Evolutionary conservation across 2,113 vertebrate genomes (phyloP).

Genomic region (Dermatemys mawii): DNA sequence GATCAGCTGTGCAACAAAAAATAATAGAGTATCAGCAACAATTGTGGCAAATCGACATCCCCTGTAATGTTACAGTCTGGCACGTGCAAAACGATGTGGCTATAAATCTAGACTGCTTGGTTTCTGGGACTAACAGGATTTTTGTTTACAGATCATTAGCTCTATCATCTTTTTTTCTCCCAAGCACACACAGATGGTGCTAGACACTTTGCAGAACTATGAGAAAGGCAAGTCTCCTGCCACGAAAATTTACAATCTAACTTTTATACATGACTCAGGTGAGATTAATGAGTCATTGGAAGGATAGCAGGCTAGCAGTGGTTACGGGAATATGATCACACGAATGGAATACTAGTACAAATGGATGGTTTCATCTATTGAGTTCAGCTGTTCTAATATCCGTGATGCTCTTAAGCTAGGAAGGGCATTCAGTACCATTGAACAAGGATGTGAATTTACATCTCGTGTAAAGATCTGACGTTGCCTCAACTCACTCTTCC

Average conservation of each 20-base stretch:
- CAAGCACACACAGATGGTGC: neutral
- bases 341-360: neutral
- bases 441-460: fast-evolving
- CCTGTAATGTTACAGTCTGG: fast-evolving
- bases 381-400: neutral
- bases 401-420: fast-evolving
- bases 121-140: neutral
- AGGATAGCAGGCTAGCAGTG: neutral
- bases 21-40: neutral
- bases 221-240: neutral
- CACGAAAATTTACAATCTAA: neutral
- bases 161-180: neutral
- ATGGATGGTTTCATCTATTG: neutral
- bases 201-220: neutral
- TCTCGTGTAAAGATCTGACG: fast-evolving
- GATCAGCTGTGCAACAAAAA: conserved; percentile 74
- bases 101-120: neutral
- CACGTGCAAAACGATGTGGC: neutral
- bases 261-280: neutral
- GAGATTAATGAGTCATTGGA: neutral
- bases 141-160: neutral
- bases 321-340: neutral
- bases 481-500: neutral
- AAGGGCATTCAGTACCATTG: neutral
- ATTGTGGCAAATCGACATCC: neutral